Percentiles rank a stretch among this genome's conserved stretches.
These are phyloP conservation scores for Lepilemur septentrionalis DNA, from an alignment of 2,797 vertebrate genomes.

Conservation along the genomic window DNA sequence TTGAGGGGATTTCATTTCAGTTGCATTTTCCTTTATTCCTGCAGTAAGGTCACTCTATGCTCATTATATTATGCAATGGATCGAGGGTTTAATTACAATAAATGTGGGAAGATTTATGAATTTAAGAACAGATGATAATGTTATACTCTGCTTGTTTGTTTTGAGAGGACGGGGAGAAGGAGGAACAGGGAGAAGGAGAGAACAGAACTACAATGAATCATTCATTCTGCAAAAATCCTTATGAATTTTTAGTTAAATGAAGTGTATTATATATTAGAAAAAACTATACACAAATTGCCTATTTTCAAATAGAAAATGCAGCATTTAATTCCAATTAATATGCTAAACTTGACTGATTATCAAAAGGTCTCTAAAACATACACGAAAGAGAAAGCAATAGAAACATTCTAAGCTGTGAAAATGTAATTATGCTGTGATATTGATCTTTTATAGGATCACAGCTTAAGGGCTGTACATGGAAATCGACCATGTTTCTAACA, in stretches of 20 bases:
- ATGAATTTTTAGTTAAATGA: too few species aligned
- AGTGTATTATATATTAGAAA: too few species aligned
- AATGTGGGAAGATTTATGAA: not conserved
- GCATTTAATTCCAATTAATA: not conserved
- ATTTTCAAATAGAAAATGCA: too few species aligned
- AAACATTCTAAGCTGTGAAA: not conserved
- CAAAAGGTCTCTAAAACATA: not conserved
- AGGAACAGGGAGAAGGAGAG: not conserved
- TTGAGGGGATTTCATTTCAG: not conserved
- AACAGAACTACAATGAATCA: not conserved
- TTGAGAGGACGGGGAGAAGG: not conserved
- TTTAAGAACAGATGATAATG: not conserved
- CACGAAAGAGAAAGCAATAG: not conserved
- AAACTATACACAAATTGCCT: too few species aligned
- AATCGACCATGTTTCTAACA: not conserved
- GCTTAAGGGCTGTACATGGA: not conserved
- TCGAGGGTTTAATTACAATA: not conserved
- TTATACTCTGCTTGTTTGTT: not conserved
- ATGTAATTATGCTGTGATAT: not conserved
- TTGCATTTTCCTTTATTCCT: not conserved
- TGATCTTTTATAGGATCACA: not conserved
- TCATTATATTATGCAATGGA: not conserved
- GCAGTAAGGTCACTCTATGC: not conserved
- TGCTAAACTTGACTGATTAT: not conserved
- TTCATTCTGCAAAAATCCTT: not conserved